phyloP scores from a whole-genome alignment of 1,140 invertebrate genomes.

The Drosophila jambulina region DNA sequence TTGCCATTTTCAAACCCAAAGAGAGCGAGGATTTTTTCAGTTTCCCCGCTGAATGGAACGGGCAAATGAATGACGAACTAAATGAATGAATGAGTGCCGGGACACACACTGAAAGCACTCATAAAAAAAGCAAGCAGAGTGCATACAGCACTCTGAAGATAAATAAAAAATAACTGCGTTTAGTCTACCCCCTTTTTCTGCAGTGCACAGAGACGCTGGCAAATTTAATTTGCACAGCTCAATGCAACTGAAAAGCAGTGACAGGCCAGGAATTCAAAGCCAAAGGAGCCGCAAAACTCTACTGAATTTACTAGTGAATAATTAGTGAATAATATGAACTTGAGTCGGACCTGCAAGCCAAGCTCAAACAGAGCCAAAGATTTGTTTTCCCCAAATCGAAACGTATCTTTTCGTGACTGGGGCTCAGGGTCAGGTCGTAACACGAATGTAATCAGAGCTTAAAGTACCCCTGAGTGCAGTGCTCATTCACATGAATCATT shows the following conservation, averaged over 20 bases:
- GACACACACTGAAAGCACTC: constrained; percentile 5
- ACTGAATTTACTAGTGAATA: background rate
- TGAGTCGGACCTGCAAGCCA: background rate
- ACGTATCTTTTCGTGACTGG: background rate
- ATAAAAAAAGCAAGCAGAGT: background rate
- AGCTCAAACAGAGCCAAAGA: constrained; percentile 2
- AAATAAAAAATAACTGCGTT: background rate
- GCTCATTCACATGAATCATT: constrained; percentile 18
- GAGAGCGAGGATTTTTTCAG: constrained; percentile 35
- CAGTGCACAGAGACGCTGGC: constrained; percentile 33
- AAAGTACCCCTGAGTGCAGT: constrained; percentile 7
- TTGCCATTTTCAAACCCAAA: constrained; percentile 32
- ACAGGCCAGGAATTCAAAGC: constrained; percentile 9
- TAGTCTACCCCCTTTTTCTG: background rate
- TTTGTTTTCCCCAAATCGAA: background rate
- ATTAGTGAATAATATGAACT: constrained; percentile 28
- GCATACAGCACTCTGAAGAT: background rate
- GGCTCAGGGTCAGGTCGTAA: constrained; percentile 2
- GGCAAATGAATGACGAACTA: constrained; percentile 24
- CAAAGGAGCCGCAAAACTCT: background rate
- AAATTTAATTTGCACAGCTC: constrained; percentile 72
- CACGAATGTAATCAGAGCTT: constrained; percentile 7
- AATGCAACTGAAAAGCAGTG: constrained; percentile 22
- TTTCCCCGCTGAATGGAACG: constrained; percentile 48
- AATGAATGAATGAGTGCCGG: constrained; percentile 4